Base-by-base conservation (phyloP, 2,797 vertebrate genomes). In the Trematomus bernacchii region DNA sequence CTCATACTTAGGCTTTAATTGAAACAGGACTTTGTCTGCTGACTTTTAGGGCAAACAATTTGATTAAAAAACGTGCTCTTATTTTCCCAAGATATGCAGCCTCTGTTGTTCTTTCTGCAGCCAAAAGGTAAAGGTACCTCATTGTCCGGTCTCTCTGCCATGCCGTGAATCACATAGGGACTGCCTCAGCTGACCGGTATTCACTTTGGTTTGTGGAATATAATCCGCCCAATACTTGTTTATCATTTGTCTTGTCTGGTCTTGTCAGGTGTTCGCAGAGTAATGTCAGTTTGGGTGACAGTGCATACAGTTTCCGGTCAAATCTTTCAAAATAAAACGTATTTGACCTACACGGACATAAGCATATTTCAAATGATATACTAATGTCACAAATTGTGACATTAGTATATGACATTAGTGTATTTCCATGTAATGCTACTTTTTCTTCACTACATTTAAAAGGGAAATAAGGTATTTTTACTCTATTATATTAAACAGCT, bases 121-220 rank as follows among this genome's bases (percentile, higher is more conserved):
- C 30, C 6, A 19, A 37, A 52, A 62, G 44, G 46, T 23, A 1
- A 2, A 3, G 4, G 87, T 84, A 95, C 95, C 93, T 95, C 94
- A 84, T 83, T 89, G 80, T 95, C 94, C 85, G 89, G 92, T 92
- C 91, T 93, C 82, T 95, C 95, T 82, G 94, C 92, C 95, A 95
- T 95, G 77, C 91, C 91, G 64, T 50, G 79, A 67, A 10, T 52
- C 55, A 69, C 94, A 94, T 94, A 71, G 19, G 71, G 60, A 30
- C 84, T 70, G 80, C 40, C 74, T 65, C 51, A 18, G 30, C 8
- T 16, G 59, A 79, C 58, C 6, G 63, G 59, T 21, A 40, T 65
- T 53, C 54, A 54, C 53, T 44, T 21, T 6, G 40, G 1, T 54
- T 48, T 14, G 19, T 4, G 48, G 1, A 33, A 47, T 74, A 47